Evolutionary conservation across 2,888 invertebrate genomes (phyloP).

Genomic region (Achlya flavicornis): DNA sequence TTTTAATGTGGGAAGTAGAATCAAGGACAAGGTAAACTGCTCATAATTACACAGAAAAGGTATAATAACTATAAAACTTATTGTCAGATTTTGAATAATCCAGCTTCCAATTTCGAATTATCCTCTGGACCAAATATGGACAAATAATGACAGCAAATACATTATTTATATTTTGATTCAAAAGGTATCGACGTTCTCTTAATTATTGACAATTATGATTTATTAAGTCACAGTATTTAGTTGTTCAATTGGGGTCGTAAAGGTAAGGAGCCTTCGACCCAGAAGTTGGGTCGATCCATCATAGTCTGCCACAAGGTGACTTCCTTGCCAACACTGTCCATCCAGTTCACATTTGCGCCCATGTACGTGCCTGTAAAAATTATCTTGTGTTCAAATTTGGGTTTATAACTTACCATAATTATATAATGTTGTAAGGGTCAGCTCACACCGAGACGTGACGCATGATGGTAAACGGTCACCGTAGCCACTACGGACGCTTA

Average conservation of each 20-base stretch:
- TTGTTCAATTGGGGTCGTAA: slow-evolving; percentile 89
- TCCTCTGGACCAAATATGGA: background rate
- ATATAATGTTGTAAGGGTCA: too few relatives aligned
- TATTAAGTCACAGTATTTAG: slow-evolving; percentile 33
- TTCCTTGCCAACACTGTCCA: slow-evolving; percentile 97
- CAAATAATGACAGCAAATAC: background rate
- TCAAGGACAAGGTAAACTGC: slow-evolving; percentile 11
- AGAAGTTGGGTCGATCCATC: slow-evolving; percentile 96
- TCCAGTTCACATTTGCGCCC: slow-evolving; percentile 95
- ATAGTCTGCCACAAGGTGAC: slow-evolving; percentile 96
- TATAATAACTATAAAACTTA: background rate
- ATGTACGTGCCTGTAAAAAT: slow-evolving; percentile 90
- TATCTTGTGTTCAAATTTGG: slow-evolving; percentile 16
- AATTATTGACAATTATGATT: background rate
- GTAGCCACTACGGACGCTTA: too few relatives aligned
- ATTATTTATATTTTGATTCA: background rate
- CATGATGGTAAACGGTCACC: background rate
- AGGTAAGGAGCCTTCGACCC: slow-evolving; percentile 97
- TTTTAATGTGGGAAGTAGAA: slow-evolving; percentile 6
- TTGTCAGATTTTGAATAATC: slow-evolving; percentile 4
- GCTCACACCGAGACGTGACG: too few relatives aligned
- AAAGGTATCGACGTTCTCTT: background rate
- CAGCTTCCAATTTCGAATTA: slow-evolving; percentile 3
- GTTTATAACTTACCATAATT: too few relatives aligned
- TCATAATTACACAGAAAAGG: background rate